phyloP scores from a whole-genome alignment of 2,888 invertebrate genomes.

The Adineta ricciae region DNA sequence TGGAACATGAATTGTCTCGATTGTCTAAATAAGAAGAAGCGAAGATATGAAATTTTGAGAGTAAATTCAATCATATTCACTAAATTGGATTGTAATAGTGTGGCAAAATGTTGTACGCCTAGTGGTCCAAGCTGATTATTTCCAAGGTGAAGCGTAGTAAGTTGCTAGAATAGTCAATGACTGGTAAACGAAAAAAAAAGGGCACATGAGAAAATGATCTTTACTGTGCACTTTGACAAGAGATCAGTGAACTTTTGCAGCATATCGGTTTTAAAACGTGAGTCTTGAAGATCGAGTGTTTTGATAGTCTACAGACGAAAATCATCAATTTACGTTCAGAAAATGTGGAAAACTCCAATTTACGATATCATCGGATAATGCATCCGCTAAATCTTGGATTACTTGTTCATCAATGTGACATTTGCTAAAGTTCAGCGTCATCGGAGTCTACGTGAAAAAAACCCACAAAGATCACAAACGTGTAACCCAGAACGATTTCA shows the following conservation, averaged over 20 bases:
- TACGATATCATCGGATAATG: not conserved
- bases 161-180: not conserved
- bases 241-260: not conserved
- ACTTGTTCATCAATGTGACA: not conserved
- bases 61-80: not conserved
- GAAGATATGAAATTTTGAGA: not conserved
- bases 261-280: not conserved
- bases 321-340: too few species aligned
- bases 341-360: too few species aligned
- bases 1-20: not conserved
- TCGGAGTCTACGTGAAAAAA: not conserved
- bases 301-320: not conserved
- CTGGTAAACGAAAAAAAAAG: not conserved
- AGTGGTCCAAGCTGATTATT: not conserved
- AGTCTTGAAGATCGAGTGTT: not conserved
- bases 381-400: not conserved
- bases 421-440: not conserved
- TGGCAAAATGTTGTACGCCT: not conserved
- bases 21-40: not conserved
- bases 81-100: not conserved
- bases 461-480: not conserved
- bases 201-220: not conserved
- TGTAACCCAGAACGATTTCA: not conserved
- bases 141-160: not conserved
- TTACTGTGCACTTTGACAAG: not conserved